Percentiles rank a stretch among this genome's conserved stretches.
These are phyloP conservation scores for Hirundichthys speculiger DNA, from an alignment of 2,113 vertebrate genomes.

Conservation along the genomic window DNA sequence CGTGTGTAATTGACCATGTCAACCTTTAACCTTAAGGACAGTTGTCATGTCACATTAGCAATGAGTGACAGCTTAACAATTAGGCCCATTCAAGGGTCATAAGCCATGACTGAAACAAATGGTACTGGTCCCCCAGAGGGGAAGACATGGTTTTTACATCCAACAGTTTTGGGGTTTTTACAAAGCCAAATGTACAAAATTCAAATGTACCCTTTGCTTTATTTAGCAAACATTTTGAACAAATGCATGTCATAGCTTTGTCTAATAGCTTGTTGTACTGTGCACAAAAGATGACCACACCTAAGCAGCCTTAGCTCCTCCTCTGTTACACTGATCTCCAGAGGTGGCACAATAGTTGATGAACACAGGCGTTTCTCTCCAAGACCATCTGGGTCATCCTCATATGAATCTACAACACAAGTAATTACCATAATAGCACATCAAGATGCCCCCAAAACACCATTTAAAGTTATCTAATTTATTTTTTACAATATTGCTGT, in stretches of 20 bases:
- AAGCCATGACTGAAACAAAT: too few relatives aligned
- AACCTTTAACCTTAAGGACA: too few relatives aligned
- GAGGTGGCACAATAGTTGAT: slow-evolving; percentile 87
- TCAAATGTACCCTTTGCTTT: too few relatives aligned
- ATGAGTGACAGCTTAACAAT: too few relatives aligned
- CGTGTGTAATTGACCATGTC: too few relatives aligned
- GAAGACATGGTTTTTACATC: too few relatives aligned
- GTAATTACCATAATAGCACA: slow-evolving; percentile 21
- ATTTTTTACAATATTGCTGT: not conserved
- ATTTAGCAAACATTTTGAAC: not conserved
- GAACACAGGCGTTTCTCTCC: slow-evolving; percentile 86
- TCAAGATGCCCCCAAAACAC: slow-evolving; percentile 1
- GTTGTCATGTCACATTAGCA: too few relatives aligned
- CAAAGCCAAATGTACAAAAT: too few relatives aligned
- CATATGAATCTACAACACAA: slow-evolving; percentile 87
- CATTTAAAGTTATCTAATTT: not conserved
- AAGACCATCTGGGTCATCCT: slow-evolving; percentile 79
- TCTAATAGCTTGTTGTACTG: not conserved
- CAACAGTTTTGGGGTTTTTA: too few relatives aligned
- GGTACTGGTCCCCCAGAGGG: too few relatives aligned
- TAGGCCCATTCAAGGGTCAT: too few relatives aligned
- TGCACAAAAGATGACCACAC: slow-evolving; percentile 60
- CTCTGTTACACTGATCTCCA: slow-evolving; percentile 87
- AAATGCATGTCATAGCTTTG: not conserved
- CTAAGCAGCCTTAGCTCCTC: slow-evolving; percentile 89